Evolutionary conservation across 2,113 vertebrate genomes (phyloP), one percentile per base, ranked within the genome.

Genomic region (Anoura caudifer): DNA sequence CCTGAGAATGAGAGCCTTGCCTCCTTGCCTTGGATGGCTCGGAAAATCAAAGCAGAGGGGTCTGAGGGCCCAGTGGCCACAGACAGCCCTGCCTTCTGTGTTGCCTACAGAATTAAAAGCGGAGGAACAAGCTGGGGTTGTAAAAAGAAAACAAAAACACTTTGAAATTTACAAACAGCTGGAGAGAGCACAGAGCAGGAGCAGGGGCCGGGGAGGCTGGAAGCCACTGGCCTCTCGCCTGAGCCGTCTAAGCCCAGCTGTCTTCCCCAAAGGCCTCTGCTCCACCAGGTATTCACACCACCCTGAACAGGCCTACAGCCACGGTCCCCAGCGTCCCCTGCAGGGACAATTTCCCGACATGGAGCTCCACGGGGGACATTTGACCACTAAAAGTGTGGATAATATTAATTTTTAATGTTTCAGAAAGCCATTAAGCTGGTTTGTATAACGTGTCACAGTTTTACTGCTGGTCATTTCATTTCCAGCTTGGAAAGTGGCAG

Each of bases 351-450:
- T 95, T 94, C 75, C 75, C 95, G 90, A 92, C 77, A 54, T 4
- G 10, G 36, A 77, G 65, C 65, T 87, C 96, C 72, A 36, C 0
- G 16, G 96, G 81, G 61, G 80, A 84, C 80, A 72, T 70, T 6
- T 90, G 94, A 56, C 92, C 90, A 93, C 82, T 87, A 15, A 82
- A 77, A 95, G 84, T 90, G 83, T 94, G 85, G 91, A 69, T 70
- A 50, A 41, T 56, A 82, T 97, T 87, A 88, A 97, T 79, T 95
- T 95, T 97, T 95, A 94, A 98, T 85, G 88, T 83, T 81, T 82
- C 67, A 43, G 65, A 85, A 97, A 92, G 65, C 96, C 93, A 87
- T 94, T 72, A 93, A 77, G 69, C 85, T 50, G 67, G 59, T 36
- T 28, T 38, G 80, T 73, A 63, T 33, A 26, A 81, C 28, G 75